Percentiles rank a stretch among this genome's conserved stretches.
Evolutionary conservation across 2,113 vertebrate genomes (phyloP).

Genomic region (Puma concolor): DNA sequence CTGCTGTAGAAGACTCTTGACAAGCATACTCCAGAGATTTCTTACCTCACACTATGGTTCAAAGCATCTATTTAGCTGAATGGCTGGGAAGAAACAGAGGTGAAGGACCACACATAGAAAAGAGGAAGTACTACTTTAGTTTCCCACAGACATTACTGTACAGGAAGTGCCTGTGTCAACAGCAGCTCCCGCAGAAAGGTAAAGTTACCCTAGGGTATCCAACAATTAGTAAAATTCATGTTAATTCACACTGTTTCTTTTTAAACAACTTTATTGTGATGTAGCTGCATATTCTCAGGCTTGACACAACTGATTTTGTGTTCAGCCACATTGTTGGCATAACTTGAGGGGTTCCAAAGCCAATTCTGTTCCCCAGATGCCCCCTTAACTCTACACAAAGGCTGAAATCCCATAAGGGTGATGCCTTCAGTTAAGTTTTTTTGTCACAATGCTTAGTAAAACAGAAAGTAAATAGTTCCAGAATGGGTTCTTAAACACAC

Average conservation of each 20-base stretch:
- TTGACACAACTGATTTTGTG: not conserved
- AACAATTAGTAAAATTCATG: not conserved
- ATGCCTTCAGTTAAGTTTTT: not conserved
- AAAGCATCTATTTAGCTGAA: not conserved
- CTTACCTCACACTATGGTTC: not conserved
- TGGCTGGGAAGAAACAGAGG: not conserved
- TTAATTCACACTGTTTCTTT: not conserved
- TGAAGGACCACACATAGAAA: not conserved
- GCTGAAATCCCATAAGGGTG: not conserved
- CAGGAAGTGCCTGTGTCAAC: not conserved
- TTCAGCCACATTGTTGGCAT: not conserved
- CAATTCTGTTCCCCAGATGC: not conserved
- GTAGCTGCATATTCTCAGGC: not conserved
- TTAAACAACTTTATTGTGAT: not conserved
- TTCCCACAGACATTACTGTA: not conserved
- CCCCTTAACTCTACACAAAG: not conserved
- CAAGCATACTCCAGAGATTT: not conserved
- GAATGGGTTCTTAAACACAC: not conserved
- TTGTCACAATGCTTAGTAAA: not conserved
- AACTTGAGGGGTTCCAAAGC: not conserved
- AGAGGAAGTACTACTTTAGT: not conserved
- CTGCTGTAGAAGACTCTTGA: not conserved
- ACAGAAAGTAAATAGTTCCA: not conserved
- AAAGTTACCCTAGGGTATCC: not conserved
- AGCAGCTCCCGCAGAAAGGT: not conserved